Base-by-base conservation (phyloP, 2,888 invertebrate genomes). In the Subacronicta megacephala region DNA sequence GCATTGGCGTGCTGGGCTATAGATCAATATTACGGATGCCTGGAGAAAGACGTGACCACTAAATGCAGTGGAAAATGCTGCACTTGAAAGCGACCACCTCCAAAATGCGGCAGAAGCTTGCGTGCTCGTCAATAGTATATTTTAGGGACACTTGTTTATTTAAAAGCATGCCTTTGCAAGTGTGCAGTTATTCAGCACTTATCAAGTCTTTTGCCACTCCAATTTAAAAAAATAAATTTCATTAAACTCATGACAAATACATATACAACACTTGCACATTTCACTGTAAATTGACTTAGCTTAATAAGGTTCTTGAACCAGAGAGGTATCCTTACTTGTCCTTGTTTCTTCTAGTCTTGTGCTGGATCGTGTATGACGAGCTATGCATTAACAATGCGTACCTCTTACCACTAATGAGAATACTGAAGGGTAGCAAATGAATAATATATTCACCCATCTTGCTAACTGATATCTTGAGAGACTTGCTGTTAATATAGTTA, bases 11-110 rank as follows among this genome's bases (percentile, higher is more conserved):
- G 70, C 52, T 37, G 54, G 65, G 71, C 64, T 51, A 51, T 44
- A 67, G 65, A 71, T 64, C 67, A 67, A 64, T 59, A 65, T 16
- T 65, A 41, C 43, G 64, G 45, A 37, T 35, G 20, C 15, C 16
- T 41, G 10, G 36, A 15, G 20, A 49, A 53, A 53, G 46, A 31
- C 31, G 31, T 31, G n/a, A 31, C 31, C 31, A 31, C 10, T 26
- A 3, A 10, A 2, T n/a, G 31, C 31, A 31, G 31, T 31, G 6
- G n/a, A n/a, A 31, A 31, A n/a, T 3, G 31, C n/a, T 31, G 12
- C 31, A 31, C 31, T 31, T n/a, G 31, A 31, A n/a, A n/a, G 31
- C 31, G n/a, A 29, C 12, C 3, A 12, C 12, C 29, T 12, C 23
- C 23, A 23, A 23, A 23, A 23, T 23, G 23, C 7, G 23, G 10